These are phyloP conservation scores for Xylota sylvarum DNA, from an alignment of 2,888 invertebrate species.

Conservation along the genomic window DNA sequence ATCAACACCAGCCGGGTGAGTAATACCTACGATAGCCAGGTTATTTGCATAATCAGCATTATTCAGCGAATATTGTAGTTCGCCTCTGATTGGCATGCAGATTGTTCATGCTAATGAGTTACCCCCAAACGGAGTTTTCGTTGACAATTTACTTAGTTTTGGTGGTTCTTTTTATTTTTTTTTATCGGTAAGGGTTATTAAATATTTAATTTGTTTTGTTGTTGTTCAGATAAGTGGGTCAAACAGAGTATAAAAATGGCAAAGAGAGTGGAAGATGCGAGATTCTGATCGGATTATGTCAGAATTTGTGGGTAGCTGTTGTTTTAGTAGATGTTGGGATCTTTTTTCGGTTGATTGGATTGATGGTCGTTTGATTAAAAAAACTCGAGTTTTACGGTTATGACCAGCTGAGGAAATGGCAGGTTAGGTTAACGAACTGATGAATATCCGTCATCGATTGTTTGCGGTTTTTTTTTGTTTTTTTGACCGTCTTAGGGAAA, in stretches of 20 bases:
- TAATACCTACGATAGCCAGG: background rate
- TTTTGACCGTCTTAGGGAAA: background rate
- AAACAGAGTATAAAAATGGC: conserved; percentile 19
- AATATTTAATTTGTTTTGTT: conserved; percentile 44
- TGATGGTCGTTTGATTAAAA: conserved; percentile 22
- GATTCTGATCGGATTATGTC: conserved; percentile 55
- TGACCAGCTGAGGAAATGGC: conserved; percentile 36
- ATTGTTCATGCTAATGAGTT: conserved; percentile 23
- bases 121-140: conserved; percentile 1
- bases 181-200: conserved; percentile 40
- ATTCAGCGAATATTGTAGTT: conserved; percentile 23
- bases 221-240: conserved; percentile 52
- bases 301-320: conserved; percentile 26
- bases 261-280: conserved; percentile 7
- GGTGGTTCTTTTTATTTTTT: conserved; percentile 19
- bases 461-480: background rate
- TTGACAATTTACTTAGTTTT: conserved; percentile 2
- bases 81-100: conserved; percentile 22
- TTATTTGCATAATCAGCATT: conserved; percentile 38
- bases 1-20: background rate
- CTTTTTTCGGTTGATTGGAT: conserved; percentile 17
- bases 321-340: conserved; percentile 11
- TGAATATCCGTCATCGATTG: background rate
- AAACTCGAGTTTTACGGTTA: conserved; percentile 19
- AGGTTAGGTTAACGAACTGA: conserved; percentile 40